Evolutionary conservation across 1,140 invertebrate species (phyloP).

Genomic region (Belonocnema kinseyi): DNA sequence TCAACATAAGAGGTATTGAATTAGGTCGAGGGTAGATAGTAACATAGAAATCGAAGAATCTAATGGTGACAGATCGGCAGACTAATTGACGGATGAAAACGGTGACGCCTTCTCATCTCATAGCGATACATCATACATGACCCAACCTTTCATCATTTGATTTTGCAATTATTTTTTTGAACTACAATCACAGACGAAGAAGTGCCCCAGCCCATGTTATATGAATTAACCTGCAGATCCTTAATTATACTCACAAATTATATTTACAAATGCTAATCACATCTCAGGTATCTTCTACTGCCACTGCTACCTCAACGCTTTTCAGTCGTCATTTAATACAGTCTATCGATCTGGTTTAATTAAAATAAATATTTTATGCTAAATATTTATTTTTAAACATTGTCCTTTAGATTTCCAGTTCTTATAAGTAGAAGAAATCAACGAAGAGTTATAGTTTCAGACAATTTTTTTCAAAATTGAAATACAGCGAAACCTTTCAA

Average conservation of each 20-base stretch:
- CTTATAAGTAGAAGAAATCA: neutral
- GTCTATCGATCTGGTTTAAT: slow-evolving; percentile 8
- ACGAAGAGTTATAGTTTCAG: no score
- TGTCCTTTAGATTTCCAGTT: slow-evolving; percentile 8
- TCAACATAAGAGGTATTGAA: neutral
- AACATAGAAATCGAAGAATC: slow-evolving; percentile 38
- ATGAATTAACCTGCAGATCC: neutral
- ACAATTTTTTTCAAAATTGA: neutral
- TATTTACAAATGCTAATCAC: slow-evolving; percentile 21
- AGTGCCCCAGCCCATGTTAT: no score
- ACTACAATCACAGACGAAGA: no score
- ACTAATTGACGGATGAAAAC: slow-evolving; percentile 43
- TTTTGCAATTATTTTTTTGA: slow-evolving; percentile 1
- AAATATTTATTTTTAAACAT: slow-evolving; percentile 22
- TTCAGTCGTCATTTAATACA: slow-evolving; percentile 23
- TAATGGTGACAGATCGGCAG: slow-evolving; percentile 62
- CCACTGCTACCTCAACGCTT: neutral
- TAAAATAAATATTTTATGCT: neutral
- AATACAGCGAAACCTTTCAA: no score
- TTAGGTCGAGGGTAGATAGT: slow-evolving; percentile 35
- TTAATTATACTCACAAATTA: slow-evolving; percentile 27
- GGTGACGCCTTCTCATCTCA: slow-evolving; percentile 47
- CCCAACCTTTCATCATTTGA: slow-evolving; percentile 35
- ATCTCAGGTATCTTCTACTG: neutral
- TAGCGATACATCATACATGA: slow-evolving; percentile 60